These are phyloP conservation scores for Enteromius argenteus DNA, from an alignment of 2,797 vertebrate species.

Conservation along the genomic window DNA sequence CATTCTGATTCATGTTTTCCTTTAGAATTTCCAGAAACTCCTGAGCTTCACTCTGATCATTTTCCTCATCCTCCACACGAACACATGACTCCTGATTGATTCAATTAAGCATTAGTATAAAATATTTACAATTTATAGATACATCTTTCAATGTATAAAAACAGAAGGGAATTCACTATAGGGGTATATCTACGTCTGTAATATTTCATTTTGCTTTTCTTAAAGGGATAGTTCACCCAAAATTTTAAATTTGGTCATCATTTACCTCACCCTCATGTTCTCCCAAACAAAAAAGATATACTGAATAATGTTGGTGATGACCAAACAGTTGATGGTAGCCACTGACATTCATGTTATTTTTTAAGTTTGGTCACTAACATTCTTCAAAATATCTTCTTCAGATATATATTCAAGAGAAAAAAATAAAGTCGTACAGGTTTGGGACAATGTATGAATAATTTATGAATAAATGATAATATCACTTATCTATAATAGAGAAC, in stretches of 20 bases:
- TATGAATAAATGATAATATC: no score
- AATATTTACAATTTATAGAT: neutral
- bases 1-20: constrained; percentile 83
- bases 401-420: neutral
- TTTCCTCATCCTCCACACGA: constrained; percentile 63
- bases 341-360: neutral
- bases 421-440: neutral
- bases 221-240: neutral
- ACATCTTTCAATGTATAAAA: neutral
- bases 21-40: constrained; percentile 80
- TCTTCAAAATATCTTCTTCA: neutral
- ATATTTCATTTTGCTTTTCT: neutral
- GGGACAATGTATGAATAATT: no score
- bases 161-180: neutral
- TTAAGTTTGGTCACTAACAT: neutral
- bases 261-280: neutral
- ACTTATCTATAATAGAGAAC: no score
- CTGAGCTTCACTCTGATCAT: constrained; percentile 70
- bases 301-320: neutral
- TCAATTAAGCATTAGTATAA: neutral
- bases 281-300: neutral
- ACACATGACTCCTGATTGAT: constrained; percentile 55
- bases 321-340: neutral
- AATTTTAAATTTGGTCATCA: neutral
- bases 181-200: no score